These are phyloP conservation scores for Drosophila testacea DNA, from an alignment of 2,888 invertebrate genomes.

Conservation along the genomic window DNA sequence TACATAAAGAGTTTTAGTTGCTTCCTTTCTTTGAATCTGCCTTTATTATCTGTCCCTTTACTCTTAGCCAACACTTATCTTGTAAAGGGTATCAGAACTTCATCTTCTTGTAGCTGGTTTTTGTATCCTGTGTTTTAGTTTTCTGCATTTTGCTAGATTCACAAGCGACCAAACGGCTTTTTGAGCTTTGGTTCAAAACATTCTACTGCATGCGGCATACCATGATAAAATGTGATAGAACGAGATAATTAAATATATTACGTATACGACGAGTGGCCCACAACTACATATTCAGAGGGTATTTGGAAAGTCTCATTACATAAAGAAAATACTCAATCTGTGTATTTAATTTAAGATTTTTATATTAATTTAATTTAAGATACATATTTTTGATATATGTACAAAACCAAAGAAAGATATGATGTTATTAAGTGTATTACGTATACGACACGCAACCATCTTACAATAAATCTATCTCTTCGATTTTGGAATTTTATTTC, in stretches of 20 bases:
- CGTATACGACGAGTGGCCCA: neutral
- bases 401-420: neutral
- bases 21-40: neutral
- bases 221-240: neutral
- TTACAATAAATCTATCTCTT: too few relatives aligned
- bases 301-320: neutral
- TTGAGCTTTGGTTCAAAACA: constrained; percentile 1
- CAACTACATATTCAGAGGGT: too few relatives aligned
- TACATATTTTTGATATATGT: too few relatives aligned
- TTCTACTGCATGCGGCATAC: neutral
- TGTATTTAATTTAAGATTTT: too few relatives aligned
- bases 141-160: constrained; percentile 30
- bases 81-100: neutral
- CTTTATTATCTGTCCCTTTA: neutral
- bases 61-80: too few relatives aligned
- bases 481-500: too few relatives aligned
- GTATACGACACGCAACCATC: constrained; percentile 2
- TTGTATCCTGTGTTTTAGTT: constrained; percentile 34
- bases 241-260: constrained; percentile 7
- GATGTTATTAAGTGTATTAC: neutral
- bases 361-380: too few relatives aligned
- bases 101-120: neutral
- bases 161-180: constrained; percentile 7
- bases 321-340: neutral
- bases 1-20: neutral